Evolutionary conservation across 2,888 invertebrate genomes (phyloP).

Genomic region (Hirtodrosophila confusa): DNA sequence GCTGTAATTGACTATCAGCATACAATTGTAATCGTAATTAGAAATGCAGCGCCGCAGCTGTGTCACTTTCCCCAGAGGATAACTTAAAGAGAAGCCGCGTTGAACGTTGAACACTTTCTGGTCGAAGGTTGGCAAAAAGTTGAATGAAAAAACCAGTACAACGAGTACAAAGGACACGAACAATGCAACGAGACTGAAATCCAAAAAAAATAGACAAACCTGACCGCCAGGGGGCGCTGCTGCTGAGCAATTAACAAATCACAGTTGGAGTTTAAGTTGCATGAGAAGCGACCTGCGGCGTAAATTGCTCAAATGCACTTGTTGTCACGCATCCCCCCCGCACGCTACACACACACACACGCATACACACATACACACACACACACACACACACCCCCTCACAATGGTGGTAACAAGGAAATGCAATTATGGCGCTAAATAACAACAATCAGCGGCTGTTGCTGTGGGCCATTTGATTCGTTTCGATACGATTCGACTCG

Average conservation of each 20-base stretch:
- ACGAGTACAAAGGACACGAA: background rate
- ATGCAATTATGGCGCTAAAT: slow-evolving; percentile 73
- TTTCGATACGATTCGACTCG: background rate
- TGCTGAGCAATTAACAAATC: slow-evolving; percentile 32
- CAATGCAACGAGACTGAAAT: background rate
- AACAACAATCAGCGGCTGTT: slow-evolving; percentile 59
- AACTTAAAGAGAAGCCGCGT: slow-evolving; percentile 18
- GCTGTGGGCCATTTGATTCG: slow-evolving; percentile 33
- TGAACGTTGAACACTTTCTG: slow-evolving; percentile 18
- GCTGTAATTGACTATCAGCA: slow-evolving; percentile 36
- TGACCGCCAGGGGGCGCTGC: slow-evolving; percentile 41
- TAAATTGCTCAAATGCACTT: slow-evolving; percentile 13
- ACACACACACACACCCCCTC: slow-evolving; percentile 4
- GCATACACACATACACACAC: slow-evolving; percentile 5
- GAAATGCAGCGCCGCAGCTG: slow-evolving; percentile 29
- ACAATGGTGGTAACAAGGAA: slow-evolving; percentile 64
- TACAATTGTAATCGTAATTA: slow-evolving; percentile 40
- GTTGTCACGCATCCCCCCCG: slow-evolving; percentile 1
- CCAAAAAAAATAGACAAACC: background rate
- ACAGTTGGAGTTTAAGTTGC: slow-evolving; percentile 9
- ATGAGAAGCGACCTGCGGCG: slow-evolving; percentile 1
- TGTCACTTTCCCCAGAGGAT: slow-evolving; percentile 2
- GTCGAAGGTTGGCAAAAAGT: slow-evolving; percentile 4
- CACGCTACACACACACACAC: slow-evolving; percentile 1
- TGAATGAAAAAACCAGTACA: background rate